phyloP scores from a whole-genome alignment of 2,888 invertebrate species.

The Drosophila koepferae region DNA sequence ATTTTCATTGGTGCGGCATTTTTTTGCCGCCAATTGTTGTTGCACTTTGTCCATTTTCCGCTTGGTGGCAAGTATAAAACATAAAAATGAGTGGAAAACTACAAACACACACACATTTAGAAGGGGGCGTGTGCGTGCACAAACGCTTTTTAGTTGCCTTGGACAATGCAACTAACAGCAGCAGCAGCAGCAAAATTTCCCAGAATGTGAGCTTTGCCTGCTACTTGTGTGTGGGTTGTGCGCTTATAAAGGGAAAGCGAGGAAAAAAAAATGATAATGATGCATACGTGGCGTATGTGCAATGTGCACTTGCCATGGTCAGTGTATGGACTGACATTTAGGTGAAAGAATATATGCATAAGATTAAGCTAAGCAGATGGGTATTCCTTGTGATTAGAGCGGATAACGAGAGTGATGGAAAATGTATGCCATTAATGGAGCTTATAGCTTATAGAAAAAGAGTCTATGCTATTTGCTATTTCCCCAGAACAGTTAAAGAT shows the following conservation, averaged over 20 bases:
- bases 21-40: slow-evolving; percentile 43
- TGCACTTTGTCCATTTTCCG: slow-evolving; percentile 45
- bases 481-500: no score
- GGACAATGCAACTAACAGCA: slow-evolving; percentile 20
- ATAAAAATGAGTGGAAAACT: slow-evolving; percentile 49
- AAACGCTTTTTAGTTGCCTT: slow-evolving; percentile 34
- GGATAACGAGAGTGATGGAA: background rate
- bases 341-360: slow-evolving; percentile 17
- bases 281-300: slow-evolving; percentile 24
- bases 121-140: slow-evolving; percentile 9
- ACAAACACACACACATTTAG: background rate
- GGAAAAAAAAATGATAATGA: slow-evolving; percentile 34
- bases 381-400: background rate
- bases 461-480: background rate
- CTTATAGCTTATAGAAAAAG: background rate
- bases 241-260: background rate
- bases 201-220: background rate
- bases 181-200: slow-evolving; percentile 15
- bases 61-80: slow-evolving; percentile 49
- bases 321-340: slow-evolving; percentile 7
- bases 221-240: background rate
- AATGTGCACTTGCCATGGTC: slow-evolving; percentile 5
- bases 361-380: slow-evolving; percentile 10
- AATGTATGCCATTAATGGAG: background rate
- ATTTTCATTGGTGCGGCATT: slow-evolving; percentile 11